These are phyloP conservation scores for Serilophus lunatus DNA, from an alignment of 2,113 vertebrate species.

Conservation along the genomic window DNA sequence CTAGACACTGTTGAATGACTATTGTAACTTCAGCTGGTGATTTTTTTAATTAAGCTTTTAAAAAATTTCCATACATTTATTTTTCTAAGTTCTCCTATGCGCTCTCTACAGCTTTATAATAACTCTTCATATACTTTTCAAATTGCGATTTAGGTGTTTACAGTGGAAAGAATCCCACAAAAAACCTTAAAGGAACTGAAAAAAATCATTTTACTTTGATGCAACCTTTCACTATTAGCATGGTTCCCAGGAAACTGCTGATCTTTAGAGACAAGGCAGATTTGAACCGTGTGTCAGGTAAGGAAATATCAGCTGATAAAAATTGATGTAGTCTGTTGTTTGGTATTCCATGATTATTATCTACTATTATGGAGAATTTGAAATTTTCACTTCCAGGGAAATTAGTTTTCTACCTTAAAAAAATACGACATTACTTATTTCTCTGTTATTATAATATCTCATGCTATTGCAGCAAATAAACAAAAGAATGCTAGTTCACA, in stretches of 20 bases:
- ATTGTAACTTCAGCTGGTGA: neutral
- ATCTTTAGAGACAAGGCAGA: neutral
- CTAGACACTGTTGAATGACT: neutral
- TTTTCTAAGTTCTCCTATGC: neutral
- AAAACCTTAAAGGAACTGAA: neutral
- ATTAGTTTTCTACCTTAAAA: neutral
- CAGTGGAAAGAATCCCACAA: neutral
- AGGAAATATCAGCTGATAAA: neutral
- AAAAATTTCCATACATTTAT: neutral
- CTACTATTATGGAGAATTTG: neutral
- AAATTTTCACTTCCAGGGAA: neutral
- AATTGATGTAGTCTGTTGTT: neutral
- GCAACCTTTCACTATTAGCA: neutral
- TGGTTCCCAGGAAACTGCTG: neutral
- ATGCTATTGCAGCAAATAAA: neutral
- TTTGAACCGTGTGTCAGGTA: neutral
- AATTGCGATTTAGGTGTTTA: neutral
- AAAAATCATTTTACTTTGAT: neutral
- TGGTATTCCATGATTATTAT: neutral
- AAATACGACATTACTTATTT: neutral
- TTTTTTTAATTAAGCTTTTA: neutral
- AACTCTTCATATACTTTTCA: neutral
- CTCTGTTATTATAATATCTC: neutral
- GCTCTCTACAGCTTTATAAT: neutral
- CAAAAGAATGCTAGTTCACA: neutral